Conservation (phyloP, 1,140 invertebrate species). For the Orius insidiosus region DNA sequence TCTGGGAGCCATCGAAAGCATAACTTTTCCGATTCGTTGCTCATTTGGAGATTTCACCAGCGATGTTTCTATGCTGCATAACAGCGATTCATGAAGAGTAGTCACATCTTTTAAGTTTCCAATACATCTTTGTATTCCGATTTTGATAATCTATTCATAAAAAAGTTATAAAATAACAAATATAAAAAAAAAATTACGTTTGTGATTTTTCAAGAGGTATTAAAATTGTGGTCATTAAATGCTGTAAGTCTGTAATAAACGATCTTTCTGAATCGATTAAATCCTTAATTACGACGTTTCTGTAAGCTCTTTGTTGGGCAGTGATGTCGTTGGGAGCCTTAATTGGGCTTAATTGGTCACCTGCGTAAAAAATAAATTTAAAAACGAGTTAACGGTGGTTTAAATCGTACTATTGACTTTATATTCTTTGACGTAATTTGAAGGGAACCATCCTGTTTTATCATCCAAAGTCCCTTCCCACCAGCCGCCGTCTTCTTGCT, state of each 20-base stretch:
- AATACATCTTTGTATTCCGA: conserved; percentile 73
- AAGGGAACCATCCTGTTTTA: conserved; percentile 96
- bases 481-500: conserved; percentile 81
- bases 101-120: conserved; percentile 79
- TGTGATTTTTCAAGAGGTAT: conserved; percentile 63
- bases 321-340: conserved; percentile 24
- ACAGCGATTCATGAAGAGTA: conserved; percentile 60
- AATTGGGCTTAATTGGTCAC: conserved; percentile 17
- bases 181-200: conserved; percentile 38
- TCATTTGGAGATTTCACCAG: conserved; percentile 45
- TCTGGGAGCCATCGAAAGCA: conserved; percentile 68
- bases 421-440: conserved; percentile 87
- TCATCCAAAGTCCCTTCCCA: conserved; percentile 93
- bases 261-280: conserved; percentile 81
- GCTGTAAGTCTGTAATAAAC: conserved; percentile 74
- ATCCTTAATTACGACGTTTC: conserved; percentile 76
- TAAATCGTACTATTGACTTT: conserved; percentile 30
- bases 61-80: conserved; percentile 59
- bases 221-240: conserved; percentile 65
- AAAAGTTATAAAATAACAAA: conserved; percentile 14
- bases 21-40: conserved; percentile 78
- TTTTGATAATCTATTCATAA: conserved; percentile 56
- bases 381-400: no score
- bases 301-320: conserved; percentile 44
- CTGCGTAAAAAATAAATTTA: conserved; percentile 8